Conservation (phyloP, 1,140 invertebrate genomes). For the Drosophila ercepeae region DNA sequence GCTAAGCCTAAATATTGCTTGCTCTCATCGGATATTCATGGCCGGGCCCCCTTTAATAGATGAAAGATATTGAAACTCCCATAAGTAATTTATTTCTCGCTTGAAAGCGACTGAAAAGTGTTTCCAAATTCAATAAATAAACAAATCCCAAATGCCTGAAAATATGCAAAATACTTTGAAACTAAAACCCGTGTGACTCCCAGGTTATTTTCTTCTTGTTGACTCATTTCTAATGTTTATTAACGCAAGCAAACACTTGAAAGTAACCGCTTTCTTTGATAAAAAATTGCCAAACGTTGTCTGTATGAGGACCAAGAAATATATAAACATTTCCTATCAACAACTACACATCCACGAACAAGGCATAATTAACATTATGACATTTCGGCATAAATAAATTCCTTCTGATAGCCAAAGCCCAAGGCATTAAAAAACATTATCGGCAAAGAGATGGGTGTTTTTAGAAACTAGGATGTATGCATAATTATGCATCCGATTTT, state of each 20-base stretch:
- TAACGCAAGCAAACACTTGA: slow-evolving; percentile 18
- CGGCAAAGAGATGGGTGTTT: slow-evolving; percentile 8
- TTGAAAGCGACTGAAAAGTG: neutral
- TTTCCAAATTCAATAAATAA: neutral
- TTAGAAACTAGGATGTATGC: neutral
- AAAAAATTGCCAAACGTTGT: slow-evolving; percentile 20
- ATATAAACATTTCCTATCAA: slow-evolving; percentile 39
- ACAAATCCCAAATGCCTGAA: neutral
- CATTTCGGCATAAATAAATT: slow-evolving; percentile 34
- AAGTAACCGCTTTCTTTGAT: slow-evolving; percentile 43
- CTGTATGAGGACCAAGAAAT: slow-evolving; percentile 8
- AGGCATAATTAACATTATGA: slow-evolving; percentile 38
- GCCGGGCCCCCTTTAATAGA: slow-evolving; percentile 21
- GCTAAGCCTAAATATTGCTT: slow-evolving; percentile 22
- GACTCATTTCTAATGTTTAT: slow-evolving; percentile 24
- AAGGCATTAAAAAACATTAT: slow-evolving; percentile 8
- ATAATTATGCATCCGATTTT: slow-evolving; percentile 2
- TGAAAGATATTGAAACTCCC: slow-evolving; percentile 17
- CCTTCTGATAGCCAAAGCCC: slow-evolving; percentile 11
- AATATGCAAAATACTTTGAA: slow-evolving; percentile 6
- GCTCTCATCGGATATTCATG: slow-evolving; percentile 35
- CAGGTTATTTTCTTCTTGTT: slow-evolving; percentile 14
- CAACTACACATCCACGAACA: slow-evolving; percentile 9
- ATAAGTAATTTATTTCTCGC: slow-evolving; percentile 13
- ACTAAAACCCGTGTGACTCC: slow-evolving; percentile 2